phyloP scores from a whole-genome alignment of 1,140 invertebrate genomes.

The Ditylenchus dipsaci region DNA sequence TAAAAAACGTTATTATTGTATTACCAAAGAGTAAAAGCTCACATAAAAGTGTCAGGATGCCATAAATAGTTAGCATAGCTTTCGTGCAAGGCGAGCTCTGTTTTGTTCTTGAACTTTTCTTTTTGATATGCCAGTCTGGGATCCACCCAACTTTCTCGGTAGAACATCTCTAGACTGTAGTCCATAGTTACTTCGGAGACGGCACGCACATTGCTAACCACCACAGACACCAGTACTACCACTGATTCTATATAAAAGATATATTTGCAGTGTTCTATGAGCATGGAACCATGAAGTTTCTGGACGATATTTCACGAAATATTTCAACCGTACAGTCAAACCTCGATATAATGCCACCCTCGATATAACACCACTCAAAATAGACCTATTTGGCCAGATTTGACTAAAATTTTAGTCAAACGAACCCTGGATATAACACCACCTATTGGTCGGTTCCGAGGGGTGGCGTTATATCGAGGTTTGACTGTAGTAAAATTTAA shows the following conservation, averaged over 20 bases:
- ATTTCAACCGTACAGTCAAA: too few relatives aligned
- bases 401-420: too few relatives aligned
- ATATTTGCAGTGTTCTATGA: too few relatives aligned
- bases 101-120: slow-evolving; percentile 50
- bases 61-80: slow-evolving; percentile 55
- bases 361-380: too few relatives aligned
- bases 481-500: too few relatives aligned
- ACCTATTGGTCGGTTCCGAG: too few relatives aligned
- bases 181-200: slow-evolving; percentile 58
- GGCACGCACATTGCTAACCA: slow-evolving; percentile 52
- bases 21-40: background rate
- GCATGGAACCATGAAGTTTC: too few relatives aligned
- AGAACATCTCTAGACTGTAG: slow-evolving; percentile 54
- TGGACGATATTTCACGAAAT: too few relatives aligned
- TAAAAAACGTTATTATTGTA: background rate
- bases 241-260: slow-evolving; percentile 49
- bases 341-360: too few relatives aligned
- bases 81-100: slow-evolving; percentile 51
- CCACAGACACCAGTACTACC: slow-evolving; percentile 46
- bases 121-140: slow-evolving; percentile 46
- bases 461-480: too few relatives aligned
- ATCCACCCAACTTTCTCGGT: slow-evolving; percentile 55
- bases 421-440: too few relatives aligned
- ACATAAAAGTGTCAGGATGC: slow-evolving; percentile 56
- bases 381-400: too few relatives aligned